Conservation (phyloP, 1,140 invertebrate species). For the Cherax destructor region DNA sequence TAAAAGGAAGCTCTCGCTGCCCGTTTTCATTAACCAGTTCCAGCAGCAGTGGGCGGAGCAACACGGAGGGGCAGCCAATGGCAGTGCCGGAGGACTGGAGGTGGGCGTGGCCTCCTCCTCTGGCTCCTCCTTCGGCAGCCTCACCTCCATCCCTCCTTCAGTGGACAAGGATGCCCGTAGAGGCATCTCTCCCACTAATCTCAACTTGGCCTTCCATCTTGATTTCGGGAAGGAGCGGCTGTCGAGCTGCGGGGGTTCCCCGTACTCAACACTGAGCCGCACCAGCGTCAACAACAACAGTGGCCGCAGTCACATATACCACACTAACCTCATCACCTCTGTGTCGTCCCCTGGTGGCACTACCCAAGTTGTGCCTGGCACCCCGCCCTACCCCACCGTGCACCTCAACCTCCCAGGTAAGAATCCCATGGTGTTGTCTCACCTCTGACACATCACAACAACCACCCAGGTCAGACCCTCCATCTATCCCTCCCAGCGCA, state of each 20-base stretch:
- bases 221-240: constrained; percentile 36
- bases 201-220: constrained; percentile 10
- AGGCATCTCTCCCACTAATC: constrained; percentile 17
- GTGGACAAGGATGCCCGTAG: constrained; percentile 40
- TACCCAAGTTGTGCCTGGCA: constrained; percentile 31
- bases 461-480: too few relatives aligned
- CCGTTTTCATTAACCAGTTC: constrained; percentile 71
- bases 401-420: constrained; percentile 53
- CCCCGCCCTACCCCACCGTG: constrained; percentile 46
- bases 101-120: constrained; percentile 9
- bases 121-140: constrained; percentile 43
- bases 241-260: constrained; percentile 11
- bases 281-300: too few relatives aligned
- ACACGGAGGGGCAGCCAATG: constrained; percentile 1
- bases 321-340: constrained; percentile 55
- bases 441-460: too few relatives aligned
- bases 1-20: constrained; percentile 68
- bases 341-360: constrained; percentile 59
- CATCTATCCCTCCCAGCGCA: too few relatives aligned
- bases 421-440: background rate
- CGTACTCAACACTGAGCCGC: constrained; percentile 23
- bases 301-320: constrained; percentile 2
- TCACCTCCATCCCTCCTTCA: constrained; percentile 52
- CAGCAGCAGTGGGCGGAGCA: constrained; percentile 70
- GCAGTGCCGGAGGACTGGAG: constrained; percentile 1